A percentile compares a stretch with the other conserved stretches of the same genome.
These are phyloP conservation scores for Drosophila merina DNA, from an alignment of 2,888 invertebrate species.

Conservation along the genomic window DNA sequence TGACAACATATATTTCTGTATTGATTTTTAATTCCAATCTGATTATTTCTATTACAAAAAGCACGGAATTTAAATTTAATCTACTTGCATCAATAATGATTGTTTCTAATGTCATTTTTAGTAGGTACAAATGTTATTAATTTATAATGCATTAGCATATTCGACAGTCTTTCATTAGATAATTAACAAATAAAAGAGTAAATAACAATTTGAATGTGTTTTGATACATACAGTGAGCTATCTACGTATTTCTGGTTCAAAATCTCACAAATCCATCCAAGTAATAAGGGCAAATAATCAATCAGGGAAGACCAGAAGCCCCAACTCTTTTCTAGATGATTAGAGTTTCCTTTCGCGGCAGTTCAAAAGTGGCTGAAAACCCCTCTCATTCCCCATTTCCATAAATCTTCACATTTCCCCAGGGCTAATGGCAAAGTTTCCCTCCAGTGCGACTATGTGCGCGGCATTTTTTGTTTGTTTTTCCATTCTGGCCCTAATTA, in stretches of 20 bases:
- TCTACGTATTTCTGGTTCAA: background rate
- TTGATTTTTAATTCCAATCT: background rate
- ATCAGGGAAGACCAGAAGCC: slow-evolving; percentile 1
- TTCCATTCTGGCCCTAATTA: slow-evolving; percentile 55
- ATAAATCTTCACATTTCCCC: slow-evolving; percentile 29
- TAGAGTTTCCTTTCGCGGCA: slow-evolving; percentile 13
- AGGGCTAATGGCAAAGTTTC: slow-evolving; percentile 14
- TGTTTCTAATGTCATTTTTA: background rate
- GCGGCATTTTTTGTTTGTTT: slow-evolving; percentile 24
- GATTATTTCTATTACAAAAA: background rate
- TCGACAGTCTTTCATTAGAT: too few species aligned
- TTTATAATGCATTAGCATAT: background rate
- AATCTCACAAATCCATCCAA: background rate
- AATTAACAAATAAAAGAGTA: too few species aligned
- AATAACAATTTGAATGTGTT: too few species aligned
- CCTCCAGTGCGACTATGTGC: background rate
- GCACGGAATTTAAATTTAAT: background rate
- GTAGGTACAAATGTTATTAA: background rate
- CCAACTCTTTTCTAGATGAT: slow-evolving; percentile 28
- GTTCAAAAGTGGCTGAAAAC: background rate
- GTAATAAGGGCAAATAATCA: slow-evolving; percentile 8
- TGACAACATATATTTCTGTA: too few species aligned
- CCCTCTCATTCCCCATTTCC: slow-evolving; percentile 8
- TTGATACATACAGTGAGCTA: background rate
- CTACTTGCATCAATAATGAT: background rate